Evolutionary conservation across 2,888 invertebrate genomes (phyloP).

Genomic region (Lepidocyrtinus sp.): DNA sequence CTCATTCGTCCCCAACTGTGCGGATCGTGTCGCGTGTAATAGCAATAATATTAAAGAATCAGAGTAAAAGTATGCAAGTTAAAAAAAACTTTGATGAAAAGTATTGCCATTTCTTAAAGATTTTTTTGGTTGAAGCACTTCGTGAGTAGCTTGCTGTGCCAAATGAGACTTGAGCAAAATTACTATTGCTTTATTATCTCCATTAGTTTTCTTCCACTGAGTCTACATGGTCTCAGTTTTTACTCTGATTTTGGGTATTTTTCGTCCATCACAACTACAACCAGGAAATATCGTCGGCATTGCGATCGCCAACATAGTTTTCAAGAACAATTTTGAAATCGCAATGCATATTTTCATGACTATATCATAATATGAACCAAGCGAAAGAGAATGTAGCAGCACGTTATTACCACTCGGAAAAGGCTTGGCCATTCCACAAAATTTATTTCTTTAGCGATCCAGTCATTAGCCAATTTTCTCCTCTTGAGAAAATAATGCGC

Average conservation of each 20-base stretch:
- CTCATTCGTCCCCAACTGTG: not conserved
- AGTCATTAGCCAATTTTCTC: slow-evolving; percentile 57
- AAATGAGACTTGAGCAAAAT: slow-evolving; percentile 48
- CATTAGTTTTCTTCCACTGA: slow-evolving; percentile 36
- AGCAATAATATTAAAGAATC: not conserved
- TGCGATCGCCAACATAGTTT: not conserved
- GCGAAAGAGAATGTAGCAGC: not conserved
- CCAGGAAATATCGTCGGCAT: not conserved
- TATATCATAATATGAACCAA: slow-evolving; percentile 35
- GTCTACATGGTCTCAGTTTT: not conserved
- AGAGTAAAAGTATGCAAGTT: not conserved
- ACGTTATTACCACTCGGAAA: slow-evolving; percentile 41
- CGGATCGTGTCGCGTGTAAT: not conserved
- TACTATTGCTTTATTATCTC: slow-evolving; percentile 58
- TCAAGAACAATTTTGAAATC: slow-evolving; percentile 33
- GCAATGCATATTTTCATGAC: slow-evolving; percentile 48
- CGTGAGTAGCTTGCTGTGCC: slow-evolving; percentile 31
- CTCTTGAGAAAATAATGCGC: slow-evolving; percentile 25
- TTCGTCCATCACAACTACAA: too few relatives aligned
- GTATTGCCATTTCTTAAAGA: not conserved
- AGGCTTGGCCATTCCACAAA: slow-evolving; percentile 48
- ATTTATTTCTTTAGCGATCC: slow-evolving; percentile 49
- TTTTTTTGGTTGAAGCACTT: slow-evolving; percentile 6
- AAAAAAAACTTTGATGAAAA: not conserved
- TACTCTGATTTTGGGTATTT: not conserved